phyloP scores from a whole-genome alignment of 2,113 vertebrate species.

The Thalassoma bifasciatum region DNA sequence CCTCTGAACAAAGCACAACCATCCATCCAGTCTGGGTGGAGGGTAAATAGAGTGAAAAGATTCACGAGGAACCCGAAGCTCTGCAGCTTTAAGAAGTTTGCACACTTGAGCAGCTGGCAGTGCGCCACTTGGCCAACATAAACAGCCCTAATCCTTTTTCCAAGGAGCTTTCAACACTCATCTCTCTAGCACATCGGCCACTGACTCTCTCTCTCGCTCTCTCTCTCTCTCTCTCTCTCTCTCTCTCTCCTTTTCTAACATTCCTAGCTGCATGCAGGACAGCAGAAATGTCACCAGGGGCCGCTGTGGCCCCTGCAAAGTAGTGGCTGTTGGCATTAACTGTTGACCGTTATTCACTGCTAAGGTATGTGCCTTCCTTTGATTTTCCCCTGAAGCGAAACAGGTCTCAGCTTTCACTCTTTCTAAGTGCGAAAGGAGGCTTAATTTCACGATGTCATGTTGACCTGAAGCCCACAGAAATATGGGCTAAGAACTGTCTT shows the following conservation, averaged over 20 bases:
- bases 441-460: constrained; percentile 68
- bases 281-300: constrained; percentile 68
- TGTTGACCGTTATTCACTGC: constrained; percentile 80
- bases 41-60: constrained; percentile 71
- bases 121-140: constrained; percentile 80
- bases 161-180: constrained; percentile 85
- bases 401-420: constrained; percentile 79
- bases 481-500: not conserved
- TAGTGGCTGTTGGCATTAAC: constrained; percentile 12
- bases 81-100: constrained; percentile 82
- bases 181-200: constrained; percentile 75
- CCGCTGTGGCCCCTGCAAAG: constrained; percentile 62
- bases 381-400: constrained; percentile 79
- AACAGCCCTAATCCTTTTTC: constrained; percentile 84
- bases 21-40: constrained; percentile 57
- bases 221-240: no score
- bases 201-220: constrained; percentile 64
- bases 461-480: constrained; percentile 57
- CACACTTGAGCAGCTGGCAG: constrained; percentile 81
- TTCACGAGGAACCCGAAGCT: constrained; percentile 58
- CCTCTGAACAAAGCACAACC: constrained; percentile 68
- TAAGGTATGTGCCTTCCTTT: constrained; percentile 80
- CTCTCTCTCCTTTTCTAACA: constrained; percentile 33
- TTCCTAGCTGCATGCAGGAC: constrained; percentile 36
- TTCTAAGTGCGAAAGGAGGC: constrained; percentile 62